Percentiles rank a stretch among this genome's conserved stretches.
phyloP scores from a whole-genome alignment of 2,888 invertebrate genomes.

The Psylliodes chrysocephalus region DNA sequence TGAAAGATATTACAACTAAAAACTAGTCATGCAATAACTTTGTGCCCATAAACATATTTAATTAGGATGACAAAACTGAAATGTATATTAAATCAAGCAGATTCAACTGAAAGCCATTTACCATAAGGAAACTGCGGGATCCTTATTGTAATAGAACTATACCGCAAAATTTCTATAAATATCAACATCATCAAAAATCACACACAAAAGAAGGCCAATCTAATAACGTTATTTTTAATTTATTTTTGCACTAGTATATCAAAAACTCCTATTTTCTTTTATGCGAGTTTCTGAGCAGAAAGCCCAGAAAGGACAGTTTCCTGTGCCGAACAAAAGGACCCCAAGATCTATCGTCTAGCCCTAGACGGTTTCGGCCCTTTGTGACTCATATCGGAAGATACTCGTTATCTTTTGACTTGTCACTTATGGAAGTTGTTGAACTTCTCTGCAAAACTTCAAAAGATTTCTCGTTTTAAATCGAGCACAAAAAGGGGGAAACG shows the following conservation, averaged over 20 bases:
- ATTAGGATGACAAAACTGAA: no score
- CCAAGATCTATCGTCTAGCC: constrained; percentile 17
- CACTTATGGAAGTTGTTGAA: constrained; percentile 16
- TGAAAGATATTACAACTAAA: no score
- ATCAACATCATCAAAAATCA: no score
- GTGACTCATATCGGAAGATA: constrained; percentile 14
- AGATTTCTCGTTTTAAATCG: not conserved
- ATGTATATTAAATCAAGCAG: no score
- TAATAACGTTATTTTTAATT: constrained; percentile 10
- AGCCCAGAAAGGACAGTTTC: constrained; percentile 14
- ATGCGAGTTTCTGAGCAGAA: not conserved
- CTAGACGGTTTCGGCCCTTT: constrained; percentile 6
- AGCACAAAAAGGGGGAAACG: not conserved
- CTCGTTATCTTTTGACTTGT: constrained; percentile 21
- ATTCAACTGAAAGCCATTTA: no score
- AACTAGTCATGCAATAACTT: no score
- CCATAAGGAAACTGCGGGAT: no score
- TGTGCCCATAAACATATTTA: no score
- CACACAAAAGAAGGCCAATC: not conserved
- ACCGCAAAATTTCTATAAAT: no score
- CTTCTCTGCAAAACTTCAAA: constrained; percentile 3
- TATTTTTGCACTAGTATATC: constrained; percentile 1
- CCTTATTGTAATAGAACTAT: no score
- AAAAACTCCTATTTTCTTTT: constrained; percentile 5
- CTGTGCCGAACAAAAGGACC: constrained; percentile 4